Evolutionary conservation across 2,888 invertebrate genomes (phyloP).

Genomic region (Eudemis profundana): DNA sequence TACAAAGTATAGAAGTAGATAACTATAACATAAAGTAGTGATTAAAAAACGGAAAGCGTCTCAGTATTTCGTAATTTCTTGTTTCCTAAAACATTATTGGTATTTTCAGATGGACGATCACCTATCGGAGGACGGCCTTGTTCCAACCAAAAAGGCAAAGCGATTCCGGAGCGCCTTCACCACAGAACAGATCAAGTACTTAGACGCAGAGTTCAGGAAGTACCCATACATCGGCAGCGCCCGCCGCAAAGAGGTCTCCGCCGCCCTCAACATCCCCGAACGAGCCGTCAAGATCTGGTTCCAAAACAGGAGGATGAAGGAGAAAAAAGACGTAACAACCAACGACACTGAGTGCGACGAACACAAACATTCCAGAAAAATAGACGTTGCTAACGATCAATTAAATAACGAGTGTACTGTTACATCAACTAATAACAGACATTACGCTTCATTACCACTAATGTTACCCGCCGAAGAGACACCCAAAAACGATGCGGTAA

Average conservation of each 20-base stretch:
- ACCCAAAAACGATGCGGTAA: constrained; percentile 26
- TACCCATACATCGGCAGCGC: constrained; percentile 89
- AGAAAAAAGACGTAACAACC: constrained; percentile 83
- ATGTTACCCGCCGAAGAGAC: constrained; percentile 43
- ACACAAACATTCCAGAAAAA: constrained; percentile 47
- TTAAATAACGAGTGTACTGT: constrained; percentile 55
- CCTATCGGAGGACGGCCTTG: constrained; percentile 3
- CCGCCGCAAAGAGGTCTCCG: constrained; percentile 88
- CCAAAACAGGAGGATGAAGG: constrained; percentile 92
- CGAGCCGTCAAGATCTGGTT: constrained; percentile 94
- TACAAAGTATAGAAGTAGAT: too few species aligned
- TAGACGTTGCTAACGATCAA: constrained; percentile 54
- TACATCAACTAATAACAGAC: constrained; percentile 57
- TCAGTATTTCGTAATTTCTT: too few species aligned
- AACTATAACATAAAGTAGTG: too few species aligned
- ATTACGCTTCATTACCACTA: constrained; percentile 52
- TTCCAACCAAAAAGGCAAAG: constrained; percentile 56
- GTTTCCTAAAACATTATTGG: neutral
- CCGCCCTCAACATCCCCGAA: constrained; percentile 87
- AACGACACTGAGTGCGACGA: constrained; percentile 54
- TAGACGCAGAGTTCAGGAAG: constrained; percentile 89
- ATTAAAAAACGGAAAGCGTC: too few species aligned
- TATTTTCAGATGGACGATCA: constrained; percentile 45
- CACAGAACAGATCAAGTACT: constrained; percentile 88
- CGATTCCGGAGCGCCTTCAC: constrained; percentile 88